Conservation (phyloP, 1,140 invertebrate genomes). For the Drosophila ogumai region DNA sequence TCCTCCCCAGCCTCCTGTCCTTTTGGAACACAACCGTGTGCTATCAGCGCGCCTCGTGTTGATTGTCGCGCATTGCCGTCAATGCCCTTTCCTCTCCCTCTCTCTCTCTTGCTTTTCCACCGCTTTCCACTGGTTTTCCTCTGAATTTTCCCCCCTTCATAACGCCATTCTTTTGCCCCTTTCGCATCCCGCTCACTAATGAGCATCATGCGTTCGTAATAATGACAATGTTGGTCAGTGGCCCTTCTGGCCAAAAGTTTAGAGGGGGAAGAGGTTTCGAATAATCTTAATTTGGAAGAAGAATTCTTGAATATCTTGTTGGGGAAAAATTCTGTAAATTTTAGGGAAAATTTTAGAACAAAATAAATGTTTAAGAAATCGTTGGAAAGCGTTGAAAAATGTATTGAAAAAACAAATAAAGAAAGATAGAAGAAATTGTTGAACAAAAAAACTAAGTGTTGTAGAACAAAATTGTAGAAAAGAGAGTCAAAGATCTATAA, state of each 20-base stretch:
- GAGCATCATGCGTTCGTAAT: conserved; percentile 67
- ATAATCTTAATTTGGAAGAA: background rate
- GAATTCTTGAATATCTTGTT: background rate
- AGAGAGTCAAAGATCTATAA: too few relatives aligned
- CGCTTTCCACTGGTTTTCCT: conserved; percentile 8
- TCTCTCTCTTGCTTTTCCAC: background rate
- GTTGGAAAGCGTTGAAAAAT: background rate
- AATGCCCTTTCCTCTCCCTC: conserved; percentile 35
- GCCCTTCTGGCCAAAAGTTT: background rate
- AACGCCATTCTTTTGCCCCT: conserved; percentile 3
- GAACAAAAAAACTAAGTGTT: background rate
- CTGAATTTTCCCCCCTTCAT: background rate
- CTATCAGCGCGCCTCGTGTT: conserved; percentile 73
- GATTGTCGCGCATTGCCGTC: conserved; percentile 79
- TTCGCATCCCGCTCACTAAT: conserved; percentile 29
- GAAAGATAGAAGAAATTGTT: background rate
- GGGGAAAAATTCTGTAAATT: background rate
- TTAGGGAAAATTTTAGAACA: too few relatives aligned
- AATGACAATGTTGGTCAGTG: conserved; percentile 36
- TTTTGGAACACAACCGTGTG: conserved; percentile 43
- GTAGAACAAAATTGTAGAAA: background rate
- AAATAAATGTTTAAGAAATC: background rate
- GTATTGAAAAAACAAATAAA: background rate
- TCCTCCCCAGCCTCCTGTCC: conserved; percentile 50
- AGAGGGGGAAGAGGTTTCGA: background rate